phyloP scores from a whole-genome alignment of 2,797 vertebrate genomes.

The Buphagus erythrorhynchus region DNA sequence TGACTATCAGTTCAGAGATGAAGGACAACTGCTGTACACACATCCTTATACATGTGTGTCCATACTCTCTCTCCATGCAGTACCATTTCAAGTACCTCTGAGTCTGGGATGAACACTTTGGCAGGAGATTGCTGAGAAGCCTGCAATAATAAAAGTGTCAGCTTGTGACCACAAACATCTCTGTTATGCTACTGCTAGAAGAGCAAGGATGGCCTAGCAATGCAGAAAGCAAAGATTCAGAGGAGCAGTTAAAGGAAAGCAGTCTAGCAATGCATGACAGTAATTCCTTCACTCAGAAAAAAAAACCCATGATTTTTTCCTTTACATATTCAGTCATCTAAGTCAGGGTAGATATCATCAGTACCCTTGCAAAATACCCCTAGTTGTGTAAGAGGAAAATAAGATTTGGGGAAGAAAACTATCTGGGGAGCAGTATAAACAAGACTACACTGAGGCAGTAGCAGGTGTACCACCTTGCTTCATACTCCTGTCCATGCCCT shows the following conservation, averaged over 20 bases:
- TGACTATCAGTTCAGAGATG: neutral
- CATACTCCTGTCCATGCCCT: neutral
- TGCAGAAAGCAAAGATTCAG: neutral
- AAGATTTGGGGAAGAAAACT: neutral
- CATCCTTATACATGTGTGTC: neutral
- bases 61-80: neutral
- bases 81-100: neutral
- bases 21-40: neutral
- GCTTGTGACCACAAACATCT: neutral
- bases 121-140: neutral
- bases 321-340: neutral
- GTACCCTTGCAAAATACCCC: neutral
- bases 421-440: neutral
- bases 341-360: neutral
- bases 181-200: neutral
- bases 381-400: neutral
- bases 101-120: neutral
- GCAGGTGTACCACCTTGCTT: neutral
- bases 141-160: neutral
- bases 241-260: neutral
- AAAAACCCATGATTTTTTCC: neutral
- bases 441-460: neutral
- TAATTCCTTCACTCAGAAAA: neutral
- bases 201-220: neutral
- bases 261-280: neutral